phyloP scores from a whole-genome alignment of 2,888 invertebrate species.

The Drosophila ustulata region DNA sequence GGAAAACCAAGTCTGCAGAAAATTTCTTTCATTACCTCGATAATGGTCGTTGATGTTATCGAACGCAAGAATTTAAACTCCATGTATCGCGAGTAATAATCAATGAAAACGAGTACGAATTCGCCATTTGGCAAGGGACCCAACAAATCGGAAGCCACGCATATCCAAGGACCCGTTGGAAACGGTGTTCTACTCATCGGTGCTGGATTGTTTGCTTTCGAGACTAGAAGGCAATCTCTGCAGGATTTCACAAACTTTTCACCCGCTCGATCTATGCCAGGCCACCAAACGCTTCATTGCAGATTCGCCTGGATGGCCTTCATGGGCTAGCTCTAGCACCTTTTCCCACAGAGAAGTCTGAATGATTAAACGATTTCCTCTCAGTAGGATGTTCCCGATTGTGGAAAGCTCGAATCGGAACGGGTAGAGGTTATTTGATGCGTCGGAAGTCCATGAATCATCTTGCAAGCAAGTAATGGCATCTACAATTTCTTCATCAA shows the following conservation, averaged over 20 bases:
- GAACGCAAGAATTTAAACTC: conserved; percentile 9
- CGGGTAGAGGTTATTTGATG: conserved; percentile 4
- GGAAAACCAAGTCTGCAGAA: conserved; percentile 6
- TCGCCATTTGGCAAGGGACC: not conserved
- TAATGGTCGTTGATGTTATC: not conserved
- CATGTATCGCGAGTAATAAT: conserved; percentile 9
- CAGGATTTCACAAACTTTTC: not conserved
- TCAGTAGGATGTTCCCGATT: not conserved
- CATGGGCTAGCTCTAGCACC: not conserved
- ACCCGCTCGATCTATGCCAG: not conserved
- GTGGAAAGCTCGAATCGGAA: not conserved
- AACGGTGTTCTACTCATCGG: not conserved
- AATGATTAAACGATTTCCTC: not conserved
- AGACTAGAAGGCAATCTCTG: not conserved
- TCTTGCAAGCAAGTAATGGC: not conserved
- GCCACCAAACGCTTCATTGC: conserved; percentile 1
- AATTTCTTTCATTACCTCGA: not conserved
- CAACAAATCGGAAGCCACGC: not conserved
- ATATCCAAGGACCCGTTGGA: not conserved
- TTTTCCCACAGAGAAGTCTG: not conserved
- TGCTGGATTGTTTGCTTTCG: conserved; percentile 1
- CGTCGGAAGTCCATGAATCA: conserved; percentile 9
- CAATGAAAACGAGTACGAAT: not conserved
- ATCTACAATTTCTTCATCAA: not conserved
- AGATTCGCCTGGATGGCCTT: not conserved